Conservation (phyloP, 2,797 vertebrate species). For the Alosa sapidissima region DNA sequence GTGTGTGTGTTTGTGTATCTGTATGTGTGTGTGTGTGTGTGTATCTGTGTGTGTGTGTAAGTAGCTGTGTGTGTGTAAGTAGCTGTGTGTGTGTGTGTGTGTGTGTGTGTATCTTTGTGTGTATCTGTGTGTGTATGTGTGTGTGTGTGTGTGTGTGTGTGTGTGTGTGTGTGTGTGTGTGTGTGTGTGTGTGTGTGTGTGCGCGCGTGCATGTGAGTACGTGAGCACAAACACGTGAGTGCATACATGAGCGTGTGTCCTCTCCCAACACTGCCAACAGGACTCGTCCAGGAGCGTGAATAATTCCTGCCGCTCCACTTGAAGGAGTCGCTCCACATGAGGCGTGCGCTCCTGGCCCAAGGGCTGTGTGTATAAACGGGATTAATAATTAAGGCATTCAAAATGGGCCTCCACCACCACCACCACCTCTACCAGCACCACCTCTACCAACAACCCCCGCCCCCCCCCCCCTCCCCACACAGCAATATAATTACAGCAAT, state of each 20-base stretch:
- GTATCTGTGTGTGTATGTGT: not conserved
- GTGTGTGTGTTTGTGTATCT: not conserved
- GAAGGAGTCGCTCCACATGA: slow-evolving; percentile 43
- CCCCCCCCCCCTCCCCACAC: not conserved
- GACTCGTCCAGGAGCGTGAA: not conserved
- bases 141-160: not conserved
- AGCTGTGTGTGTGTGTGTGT: not conserved
- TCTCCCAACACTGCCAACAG: not conserved
- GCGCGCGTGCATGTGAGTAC: not conserved
- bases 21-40: not conserved
- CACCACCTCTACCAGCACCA: not conserved
- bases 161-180: slow-evolving; percentile 5
- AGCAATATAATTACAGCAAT: slow-evolving; percentile 67
- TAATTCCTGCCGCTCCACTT: not conserved
- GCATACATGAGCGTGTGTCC: not conserved
- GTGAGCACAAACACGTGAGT: not conserved
- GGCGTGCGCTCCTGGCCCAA: slow-evolving; percentile 38
- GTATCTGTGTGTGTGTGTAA: slow-evolving; percentile 16
- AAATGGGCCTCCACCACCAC: slow-evolving; percentile 45
- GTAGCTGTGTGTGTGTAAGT: not conserved
- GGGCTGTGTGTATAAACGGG: slow-evolving; percentile 43
- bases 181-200: not conserved
- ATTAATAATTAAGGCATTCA: slow-evolving; percentile 68
- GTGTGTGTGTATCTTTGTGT: not conserved
- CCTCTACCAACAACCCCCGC: not conserved